Evolutionary conservation across 2,888 invertebrate species (phyloP).

Genomic region (Agrochola macilenta): DNA sequence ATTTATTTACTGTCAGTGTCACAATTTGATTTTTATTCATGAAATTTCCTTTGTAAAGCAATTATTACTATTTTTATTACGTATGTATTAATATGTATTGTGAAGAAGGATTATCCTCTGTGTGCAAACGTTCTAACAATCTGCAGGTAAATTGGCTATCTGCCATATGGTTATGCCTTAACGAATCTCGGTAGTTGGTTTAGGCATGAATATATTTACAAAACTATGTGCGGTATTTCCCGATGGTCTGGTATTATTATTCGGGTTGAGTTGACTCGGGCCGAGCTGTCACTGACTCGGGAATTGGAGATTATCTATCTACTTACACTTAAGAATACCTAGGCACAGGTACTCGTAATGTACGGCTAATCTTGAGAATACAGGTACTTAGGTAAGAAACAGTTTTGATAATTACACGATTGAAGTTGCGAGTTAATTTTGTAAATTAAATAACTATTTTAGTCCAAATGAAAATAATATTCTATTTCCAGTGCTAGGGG

Average conservation of each 20-base stretch:
- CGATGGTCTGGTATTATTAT: too few relatives aligned
- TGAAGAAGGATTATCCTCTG: slow-evolving; percentile 8
- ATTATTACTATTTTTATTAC: slow-evolving; percentile 1
- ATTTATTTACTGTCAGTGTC: not conserved
- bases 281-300: too few relatives aligned
- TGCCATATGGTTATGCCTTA: slow-evolving; percentile 5
- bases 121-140: slow-evolving; percentile 2
- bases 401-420: too few relatives aligned
- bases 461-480: not conserved
- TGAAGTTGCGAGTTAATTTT: too few relatives aligned
- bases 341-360: too few relatives aligned
- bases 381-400: too few relatives aligned
- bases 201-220: slow-evolving; percentile 10
- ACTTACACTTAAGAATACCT: too few relatives aligned
- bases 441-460: too few relatives aligned
- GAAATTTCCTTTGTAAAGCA: not conserved
- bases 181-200: not conserved
- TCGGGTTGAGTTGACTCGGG: too few relatives aligned
- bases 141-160: slow-evolving; percentile 12
- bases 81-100: not conserved
- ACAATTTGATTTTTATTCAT: not conserved
- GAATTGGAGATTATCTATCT: too few relatives aligned
- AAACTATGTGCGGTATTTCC: not conserved
- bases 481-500: not conserved
- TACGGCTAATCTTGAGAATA: too few relatives aligned